A percentile compares a stretch with the other conserved stretches of the same genome.
Conservation (phyloP, 30 jellyfish, hydroid and myxozoan species). For the Chrysaora quinquecirrha region DNA sequence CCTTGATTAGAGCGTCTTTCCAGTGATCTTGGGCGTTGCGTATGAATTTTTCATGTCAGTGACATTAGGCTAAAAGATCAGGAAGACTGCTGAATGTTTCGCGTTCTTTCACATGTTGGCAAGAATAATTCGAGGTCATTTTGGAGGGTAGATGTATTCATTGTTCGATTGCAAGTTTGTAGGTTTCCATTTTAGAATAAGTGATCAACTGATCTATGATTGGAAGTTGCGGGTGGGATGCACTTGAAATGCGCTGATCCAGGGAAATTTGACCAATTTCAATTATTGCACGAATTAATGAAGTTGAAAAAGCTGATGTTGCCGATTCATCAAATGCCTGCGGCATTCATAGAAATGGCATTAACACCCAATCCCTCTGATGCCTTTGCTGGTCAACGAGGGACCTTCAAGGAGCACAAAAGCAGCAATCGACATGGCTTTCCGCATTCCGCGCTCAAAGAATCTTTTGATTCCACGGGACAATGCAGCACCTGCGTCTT, state of each 20-base stretch:
- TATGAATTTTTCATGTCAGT: conserved; percentile 64
- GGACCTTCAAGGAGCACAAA: too few relatives aligned
- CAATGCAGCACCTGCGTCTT: too few relatives aligned
- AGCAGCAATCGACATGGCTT: too few relatives aligned
- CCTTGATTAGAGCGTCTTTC: conserved; percentile 49
- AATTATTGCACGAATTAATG: too few relatives aligned
- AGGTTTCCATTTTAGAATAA: conserved; percentile 24
- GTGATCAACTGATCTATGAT: conserved; percentile 60
- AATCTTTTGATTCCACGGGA: too few relatives aligned
- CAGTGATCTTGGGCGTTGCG: background rate
- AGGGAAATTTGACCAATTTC: background rate
- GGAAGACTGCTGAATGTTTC: conserved; percentile 19
- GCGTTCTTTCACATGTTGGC: conserved; percentile 66
- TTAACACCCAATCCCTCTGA: too few relatives aligned
- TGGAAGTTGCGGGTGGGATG: conserved; percentile 39
- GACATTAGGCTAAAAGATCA: conserved; percentile 78
- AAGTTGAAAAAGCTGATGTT: too few relatives aligned
- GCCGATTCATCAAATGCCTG: too few relatives aligned
- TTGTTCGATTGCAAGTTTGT: conserved; percentile 31
- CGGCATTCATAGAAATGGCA: too few relatives aligned
- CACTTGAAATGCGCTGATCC: conserved; percentile 77
- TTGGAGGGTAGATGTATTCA: conserved; percentile 59
- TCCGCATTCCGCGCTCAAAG: too few relatives aligned
- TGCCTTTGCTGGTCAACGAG: too few relatives aligned
- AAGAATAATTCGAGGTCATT: conserved; percentile 53